Percentiles rank a stretch among this genome's conserved stretches.
phyloP scores from a whole-genome alignment of 2,113 vertebrate genomes.

The Sterrhoptilus dennistouni region DNA sequence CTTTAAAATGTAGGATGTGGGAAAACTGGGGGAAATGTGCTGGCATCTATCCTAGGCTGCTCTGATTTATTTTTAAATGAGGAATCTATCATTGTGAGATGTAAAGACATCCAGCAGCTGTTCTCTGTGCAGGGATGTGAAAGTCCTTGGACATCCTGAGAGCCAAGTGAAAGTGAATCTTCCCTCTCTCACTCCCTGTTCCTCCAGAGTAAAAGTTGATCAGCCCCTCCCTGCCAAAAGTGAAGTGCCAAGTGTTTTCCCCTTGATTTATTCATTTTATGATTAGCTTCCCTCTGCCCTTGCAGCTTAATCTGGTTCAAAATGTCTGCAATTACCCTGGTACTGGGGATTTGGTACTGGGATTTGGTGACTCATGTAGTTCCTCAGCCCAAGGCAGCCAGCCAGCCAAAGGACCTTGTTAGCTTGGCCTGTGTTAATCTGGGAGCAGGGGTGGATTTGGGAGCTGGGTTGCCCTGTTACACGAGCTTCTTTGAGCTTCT shows the following conservation, averaged over 20 bases:
- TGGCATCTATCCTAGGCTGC: conserved; percentile 43
- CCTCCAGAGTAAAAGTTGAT: not conserved
- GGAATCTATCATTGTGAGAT: conserved; percentile 59
- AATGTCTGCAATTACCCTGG: not conserved
- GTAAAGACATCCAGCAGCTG: conserved; percentile 46
- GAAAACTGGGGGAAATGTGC: conserved; percentile 58
- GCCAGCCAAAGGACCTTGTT: not conserved
- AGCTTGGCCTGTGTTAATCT: not conserved
- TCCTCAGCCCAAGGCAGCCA: not conserved
- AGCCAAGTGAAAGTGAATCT: not conserved
- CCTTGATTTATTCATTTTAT: not conserved
- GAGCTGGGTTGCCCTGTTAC: not conserved
- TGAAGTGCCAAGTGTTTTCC: not conserved
- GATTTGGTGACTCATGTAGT: not conserved
- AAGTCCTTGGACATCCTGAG: conserved; percentile 43
- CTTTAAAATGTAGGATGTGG: conserved; percentile 59
- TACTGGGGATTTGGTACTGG: not conserved
- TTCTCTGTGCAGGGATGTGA: conserved; percentile 33
- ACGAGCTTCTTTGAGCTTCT: not conserved
- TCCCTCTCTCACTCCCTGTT: not conserved
- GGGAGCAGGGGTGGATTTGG: not conserved
- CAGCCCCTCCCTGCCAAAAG: not conserved
- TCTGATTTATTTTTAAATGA: conserved; percentile 64
- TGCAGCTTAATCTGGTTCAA: not conserved
- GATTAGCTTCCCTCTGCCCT: not conserved